Base-by-base conservation (phyloP, 2,888 invertebrate genomes). In the Rhaphigaster nebulosa region DNA sequence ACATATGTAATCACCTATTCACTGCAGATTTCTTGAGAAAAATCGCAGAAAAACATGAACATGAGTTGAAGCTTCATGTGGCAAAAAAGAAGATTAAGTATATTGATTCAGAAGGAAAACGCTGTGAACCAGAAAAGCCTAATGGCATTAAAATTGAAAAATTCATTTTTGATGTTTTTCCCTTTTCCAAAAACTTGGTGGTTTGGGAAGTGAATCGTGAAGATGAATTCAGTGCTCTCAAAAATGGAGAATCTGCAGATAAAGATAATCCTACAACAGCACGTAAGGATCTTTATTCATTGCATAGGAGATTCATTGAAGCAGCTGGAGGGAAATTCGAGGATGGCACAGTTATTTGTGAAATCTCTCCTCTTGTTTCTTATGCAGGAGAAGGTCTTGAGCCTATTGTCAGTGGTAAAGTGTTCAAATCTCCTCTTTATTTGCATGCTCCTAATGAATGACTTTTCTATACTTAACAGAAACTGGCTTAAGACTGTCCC, bases 71-170 rank as follows among this genome's bases (percentile, higher is more conserved):
- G 93, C 95, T 99, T 90, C 99, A 99, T 93, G 96, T 98, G 0
- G 99, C 99, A 13, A 98, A 98, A 93, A 99, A 99, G 95, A 99
- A 99, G 94, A 99, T 99, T 92, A 97, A 99, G 0, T 97, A 95
- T 92, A 94, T 98, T 0, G 96, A 98, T 93, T 94, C 95, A 1
- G 94, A 95, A 18, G 98, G 98, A 6, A 94, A 95, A 34, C 95
- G 95, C 87, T 94, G 96, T 70, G 96, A 96, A 92, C 99, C 99
- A 0, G 95, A 95, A 0, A 95, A 96, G 91, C 96, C 98, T 0
- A 99, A 99, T 93, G 99, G 99, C 20, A 98, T 99, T 92, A 99
- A 99, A 94, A 97, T 99, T 94, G 99, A 99, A 93, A 99, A 99
- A 94, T 99, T 99, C 94, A 97, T 99, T 20, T 99, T 99, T 94